Percentiles rank a stretch among this genome's conserved stretches.
Conservation (phyloP, 1,140 invertebrate species). For the Theocolax elegans region DNA sequence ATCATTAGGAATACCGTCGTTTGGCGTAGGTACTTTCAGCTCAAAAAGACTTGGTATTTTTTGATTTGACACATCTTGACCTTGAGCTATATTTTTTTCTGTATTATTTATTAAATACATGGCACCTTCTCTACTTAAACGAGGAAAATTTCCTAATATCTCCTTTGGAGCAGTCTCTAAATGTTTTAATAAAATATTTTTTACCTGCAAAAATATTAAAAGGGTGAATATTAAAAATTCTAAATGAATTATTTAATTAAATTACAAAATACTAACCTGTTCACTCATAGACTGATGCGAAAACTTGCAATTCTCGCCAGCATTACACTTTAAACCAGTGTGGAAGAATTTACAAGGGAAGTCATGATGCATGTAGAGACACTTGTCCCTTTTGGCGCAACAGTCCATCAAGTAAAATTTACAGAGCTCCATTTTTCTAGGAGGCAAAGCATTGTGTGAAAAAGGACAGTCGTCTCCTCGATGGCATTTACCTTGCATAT, state of each 20-base stretch:
- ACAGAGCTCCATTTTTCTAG: constrained; percentile 92
- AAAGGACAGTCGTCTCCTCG: constrained; percentile 83
- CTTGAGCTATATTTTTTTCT: constrained; percentile 73
- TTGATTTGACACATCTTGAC: constrained; percentile 53
- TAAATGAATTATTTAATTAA: constrained; percentile 64
- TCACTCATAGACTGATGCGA: constrained; percentile 86
- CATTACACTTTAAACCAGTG: constrained; percentile 86
- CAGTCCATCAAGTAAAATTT: constrained; percentile 97
- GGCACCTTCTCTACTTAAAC: constrained; percentile 81
- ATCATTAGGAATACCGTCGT: constrained; percentile 43
- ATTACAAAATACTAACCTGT: constrained; percentile 75
- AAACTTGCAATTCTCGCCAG: constrained; percentile 90
- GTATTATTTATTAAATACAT: constrained; percentile 77
- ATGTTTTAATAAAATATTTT: constrained; percentile 74
- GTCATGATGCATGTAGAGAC: constrained; percentile 96
- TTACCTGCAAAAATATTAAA: constrained; percentile 52
- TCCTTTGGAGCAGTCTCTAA: constrained; percentile 91
- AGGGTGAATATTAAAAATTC: not conserved
- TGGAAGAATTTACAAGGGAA: constrained; percentile 98
- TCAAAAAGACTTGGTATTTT: constrained; percentile 66
- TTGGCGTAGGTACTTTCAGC: constrained; percentile 55
- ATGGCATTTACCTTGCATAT: constrained; percentile 89
- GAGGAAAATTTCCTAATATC: constrained; percentile 87
- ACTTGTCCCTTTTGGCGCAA: constrained; percentile 95
- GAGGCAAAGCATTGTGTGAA: constrained; percentile 85